Base-by-base conservation (phyloP, 2,113 vertebrate genomes). In the Limanda limanda region DNA sequence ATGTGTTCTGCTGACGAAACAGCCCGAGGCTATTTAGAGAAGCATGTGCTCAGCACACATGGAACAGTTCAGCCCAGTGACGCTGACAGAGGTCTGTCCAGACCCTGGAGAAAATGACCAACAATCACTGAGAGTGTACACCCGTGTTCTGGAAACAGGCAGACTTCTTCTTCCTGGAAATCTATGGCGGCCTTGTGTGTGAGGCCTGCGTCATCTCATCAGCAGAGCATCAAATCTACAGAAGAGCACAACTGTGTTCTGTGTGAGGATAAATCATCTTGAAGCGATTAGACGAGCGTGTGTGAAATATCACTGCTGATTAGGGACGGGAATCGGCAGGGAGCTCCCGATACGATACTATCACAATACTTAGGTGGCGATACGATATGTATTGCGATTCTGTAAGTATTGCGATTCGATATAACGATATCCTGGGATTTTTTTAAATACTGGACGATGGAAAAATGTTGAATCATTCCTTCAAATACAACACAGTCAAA, bases 11-110 rank as follows among this genome's bases (percentile, higher is more conserved):
- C 40, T 58, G 64, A 60, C 25, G 67, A 72, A 58, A 69, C 59
- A 70, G 85, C 82, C 78, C 31, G n/a, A 48, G 74, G 81, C 79
- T 83, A 86, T 80, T 82, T 74, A 56, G 71, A 81, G 74, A 77
- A 71, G 74, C 85, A 82, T 77, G 68, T 80, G 79, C 60, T 86
- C 12, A 48, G 78, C 83, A 88, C 89, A 91, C 78, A 89, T 86
- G 89, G 78, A 78, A 84, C 76, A 80, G 77, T 52, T 89, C 82
- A 90, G 71, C 68, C 59, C 68, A 35, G 62, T 58, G 57, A 83
- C 10, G 63, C 57, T 78, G 83, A 74, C 31, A 76, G n/a, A 64
- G 25, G 18, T 55, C 47, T 0, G 27, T 45, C 76, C 74, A 79
- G 76, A 74, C 31, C 68, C 47, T 54, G 60, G 57, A 79, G 73